Base-by-base conservation (phyloP, 2,113 vertebrate genomes). In the Equus przewalskii region DNA sequence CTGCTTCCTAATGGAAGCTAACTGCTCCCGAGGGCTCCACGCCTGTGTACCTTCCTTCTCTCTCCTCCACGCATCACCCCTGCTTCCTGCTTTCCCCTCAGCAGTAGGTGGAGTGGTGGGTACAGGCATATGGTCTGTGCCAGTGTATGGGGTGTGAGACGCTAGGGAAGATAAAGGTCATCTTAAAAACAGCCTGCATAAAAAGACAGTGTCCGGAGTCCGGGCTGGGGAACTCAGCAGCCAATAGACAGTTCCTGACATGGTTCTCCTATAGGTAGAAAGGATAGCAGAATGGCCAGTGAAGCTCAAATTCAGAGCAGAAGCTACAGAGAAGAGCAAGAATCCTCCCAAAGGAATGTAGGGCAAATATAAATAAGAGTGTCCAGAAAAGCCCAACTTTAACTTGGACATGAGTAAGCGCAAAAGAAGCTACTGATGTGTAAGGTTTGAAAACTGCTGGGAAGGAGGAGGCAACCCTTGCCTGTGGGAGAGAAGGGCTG, bases 121-220 rank as follows among this genome's bases (percentile, higher is more conserved):
- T 19, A 22, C 3, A 28, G 11, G 7, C 41, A 8, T 6, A 3
- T 0, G 15, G 19, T 24, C 64, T 28, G 1, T 19, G 30, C 21
- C 7, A 1, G 19, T 33, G 11, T 7, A 13, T n/a, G 83, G 7
- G 22, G 30, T 56, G 7, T 44, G 6, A 70, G 36, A n/a, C 13
- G 1, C 41, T 10, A 78, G 19, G 26, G 44, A 75, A 73, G 79
- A 56, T 0, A 0, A 75, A 70, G 9, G 7, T 13, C 26, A 5
- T n/a, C 44, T 49, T 51, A 51, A 69, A 58, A 89, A 51, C 0
- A 15, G 6, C 30, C 7, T 67, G 19, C 11, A 73, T 3, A 0
- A 24, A 89, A 90, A 78, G 30, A 5, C 10, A 22, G 21, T 33
- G 1, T 82, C 13, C 9, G 0, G 16, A 73, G 1, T 62, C 78